phyloP scores from a whole-genome alignment of 2,888 invertebrate genomes.

The Spodoptera picta region DNA sequence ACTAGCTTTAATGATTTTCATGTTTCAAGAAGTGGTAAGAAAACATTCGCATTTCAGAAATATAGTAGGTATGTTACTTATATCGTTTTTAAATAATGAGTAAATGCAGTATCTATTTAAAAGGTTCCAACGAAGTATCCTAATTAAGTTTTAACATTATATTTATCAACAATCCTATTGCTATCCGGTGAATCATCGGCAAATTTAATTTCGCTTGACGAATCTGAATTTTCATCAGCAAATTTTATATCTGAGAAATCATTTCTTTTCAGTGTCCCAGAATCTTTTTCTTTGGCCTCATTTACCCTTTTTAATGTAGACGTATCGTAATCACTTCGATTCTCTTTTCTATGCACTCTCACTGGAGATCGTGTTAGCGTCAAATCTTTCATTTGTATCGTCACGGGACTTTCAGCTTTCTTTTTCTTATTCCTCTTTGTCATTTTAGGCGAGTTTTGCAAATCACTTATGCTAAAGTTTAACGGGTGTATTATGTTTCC shows the following conservation, averaged over 20 bases:
- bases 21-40: too few species aligned
- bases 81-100: conserved; percentile 32
- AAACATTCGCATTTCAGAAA: background rate
- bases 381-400: conserved; percentile 83
- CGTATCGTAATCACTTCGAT: conserved; percentile 68
- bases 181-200: conserved; percentile 85
- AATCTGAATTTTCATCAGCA: conserved; percentile 91
- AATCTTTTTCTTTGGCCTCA: conserved; percentile 90
- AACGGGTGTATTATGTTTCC: conserved; percentile 84
- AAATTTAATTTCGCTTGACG: conserved; percentile 84
- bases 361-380: conserved; percentile 78
- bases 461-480: conserved; percentile 84
- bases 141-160: conserved; percentile 76
- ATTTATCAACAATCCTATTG: conserved; percentile 79
- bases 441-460: conserved; percentile 80
- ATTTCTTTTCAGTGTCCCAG: conserved; percentile 86
- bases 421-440: conserved; percentile 75
- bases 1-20: background rate
- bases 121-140: conserved; percentile 16
- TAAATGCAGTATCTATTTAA: conserved; percentile 7
- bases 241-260: conserved; percentile 91
- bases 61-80: background rate
- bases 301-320: conserved; percentile 90
- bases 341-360: conserved; percentile 76
- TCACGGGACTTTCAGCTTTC: conserved; percentile 70